A percentile compares a stretch with the other conserved stretches of the same genome.
Conservation (phyloP, 2,888 invertebrate species). For the Nymphalis c-album region DNA sequence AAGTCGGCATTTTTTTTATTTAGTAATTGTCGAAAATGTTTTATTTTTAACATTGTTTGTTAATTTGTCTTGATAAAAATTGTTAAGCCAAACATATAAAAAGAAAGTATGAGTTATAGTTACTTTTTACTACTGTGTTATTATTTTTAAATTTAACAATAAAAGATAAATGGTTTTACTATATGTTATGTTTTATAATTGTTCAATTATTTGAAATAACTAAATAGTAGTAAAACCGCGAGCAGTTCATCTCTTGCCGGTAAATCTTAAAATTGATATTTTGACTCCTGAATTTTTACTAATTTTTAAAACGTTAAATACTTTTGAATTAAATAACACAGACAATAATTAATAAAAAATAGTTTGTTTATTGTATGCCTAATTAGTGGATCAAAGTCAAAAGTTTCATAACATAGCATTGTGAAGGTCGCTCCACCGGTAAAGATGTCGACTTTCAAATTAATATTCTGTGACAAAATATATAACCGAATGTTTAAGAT, state of each 20-base stretch:
- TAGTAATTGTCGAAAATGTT: neutral
- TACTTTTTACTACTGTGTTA: neutral
- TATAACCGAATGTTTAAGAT: conserved; percentile 37
- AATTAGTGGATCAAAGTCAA: conserved; percentile 34
- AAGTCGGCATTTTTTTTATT: neutral
- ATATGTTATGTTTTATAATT: neutral
- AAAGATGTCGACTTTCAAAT: conserved; percentile 64
- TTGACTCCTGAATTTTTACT: too few species aligned
- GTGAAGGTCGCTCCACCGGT: conserved; percentile 54
- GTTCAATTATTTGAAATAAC: too few species aligned
- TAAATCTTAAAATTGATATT: too few species aligned
- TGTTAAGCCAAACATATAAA: too few species aligned
- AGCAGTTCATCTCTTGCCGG: too few species aligned
- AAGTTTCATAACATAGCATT: conserved; percentile 57
- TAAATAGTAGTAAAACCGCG: too few species aligned
- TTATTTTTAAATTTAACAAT: neutral
- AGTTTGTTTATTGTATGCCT: conserved; percentile 9
- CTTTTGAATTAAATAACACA: neutral
- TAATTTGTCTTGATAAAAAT: too few species aligned
- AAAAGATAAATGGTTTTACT: neutral
- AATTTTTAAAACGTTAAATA: too few species aligned
- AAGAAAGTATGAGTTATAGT: too few species aligned
- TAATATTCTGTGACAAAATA: conserved; percentile 53
- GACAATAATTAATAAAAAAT: neutral
- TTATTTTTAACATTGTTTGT: too few species aligned